These are phyloP conservation scores for Rousettus madagascariensis DNA, from an alignment of 2,797 vertebrate genomes.

Conservation along the genomic window DNA sequence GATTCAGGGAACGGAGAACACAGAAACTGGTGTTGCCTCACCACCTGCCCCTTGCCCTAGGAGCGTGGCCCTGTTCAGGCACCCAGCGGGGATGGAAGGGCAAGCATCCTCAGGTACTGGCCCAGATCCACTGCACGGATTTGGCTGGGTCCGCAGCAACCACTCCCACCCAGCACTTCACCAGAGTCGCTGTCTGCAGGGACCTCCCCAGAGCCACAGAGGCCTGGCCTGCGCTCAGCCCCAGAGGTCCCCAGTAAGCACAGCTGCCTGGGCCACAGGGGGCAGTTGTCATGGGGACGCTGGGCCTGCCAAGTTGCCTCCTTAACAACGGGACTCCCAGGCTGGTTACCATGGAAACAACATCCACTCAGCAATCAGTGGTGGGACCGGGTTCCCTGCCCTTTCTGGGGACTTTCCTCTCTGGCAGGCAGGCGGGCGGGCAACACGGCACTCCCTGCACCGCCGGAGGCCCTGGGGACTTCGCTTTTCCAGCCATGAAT, in stretches of 20 bases:
- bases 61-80: not conserved
- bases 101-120: not conserved
- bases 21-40: too few relatives aligned
- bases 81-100: too few relatives aligned
- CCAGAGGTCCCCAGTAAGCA: not conserved
- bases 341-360: conserved; percentile 71
- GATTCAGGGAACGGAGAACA: not conserved
- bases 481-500: not conserved
- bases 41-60: too few relatives aligned
- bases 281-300: conserved; percentile 76
- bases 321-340: conserved; percentile 60
- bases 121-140: not conserved
- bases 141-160: not conserved
- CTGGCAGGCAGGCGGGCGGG: accelerated
- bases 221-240: not conserved
- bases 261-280: not conserved
- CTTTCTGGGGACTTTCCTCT: conserved; percentile 61
- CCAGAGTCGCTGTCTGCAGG: not conserved
- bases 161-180: too few relatives aligned
- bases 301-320: conserved; percentile 11
- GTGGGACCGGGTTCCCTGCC: conserved; percentile 54
- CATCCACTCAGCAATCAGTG: conserved; percentile 35
- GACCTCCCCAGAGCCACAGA: not conserved
- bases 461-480: not conserved
- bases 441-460: not conserved